These are phyloP conservation scores for Hycleus cichorii DNA, from an alignment of 1,140 invertebrate genomes.

Conservation along the genomic window DNA sequence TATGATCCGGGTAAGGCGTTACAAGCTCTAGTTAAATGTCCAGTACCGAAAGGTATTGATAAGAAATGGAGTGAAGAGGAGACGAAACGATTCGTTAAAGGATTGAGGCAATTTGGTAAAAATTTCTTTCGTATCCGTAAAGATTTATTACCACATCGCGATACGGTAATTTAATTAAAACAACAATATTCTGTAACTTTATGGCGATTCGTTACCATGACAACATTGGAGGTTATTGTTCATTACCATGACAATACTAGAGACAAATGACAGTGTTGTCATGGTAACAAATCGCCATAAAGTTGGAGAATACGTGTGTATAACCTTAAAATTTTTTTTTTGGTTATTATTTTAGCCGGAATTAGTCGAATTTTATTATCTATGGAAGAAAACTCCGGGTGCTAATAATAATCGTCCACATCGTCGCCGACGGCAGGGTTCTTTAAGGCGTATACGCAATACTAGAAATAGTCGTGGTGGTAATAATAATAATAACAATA, in stretches of 20 bases:
- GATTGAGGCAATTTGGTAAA: conserved; percentile 95
- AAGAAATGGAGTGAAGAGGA: conserved; percentile 98
- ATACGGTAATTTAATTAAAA: conserved; percentile 61
- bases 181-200: background rate
- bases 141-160: conserved; percentile 92
- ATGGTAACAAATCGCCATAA: too few species aligned
- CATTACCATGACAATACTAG: too few species aligned
- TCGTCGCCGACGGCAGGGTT: conserved; percentile 77
- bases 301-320: too few species aligned
- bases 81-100: conserved; percentile 96
- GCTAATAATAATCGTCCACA: conserved; percentile 91
- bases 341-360: conserved; percentile 59
- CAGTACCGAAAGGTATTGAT: conserved; percentile 91
- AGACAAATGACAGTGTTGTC: too few species aligned
- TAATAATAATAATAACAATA: too few species aligned
- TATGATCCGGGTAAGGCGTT: conserved; percentile 93
- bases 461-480: conserved; percentile 55
- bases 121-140: conserved; percentile 98
- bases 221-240: too few species aligned
- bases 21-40: conserved; percentile 93
- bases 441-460: conserved; percentile 80
- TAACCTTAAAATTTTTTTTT: background rate
- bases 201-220: background rate
- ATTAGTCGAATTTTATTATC: conserved; percentile 97
- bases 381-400: conserved; percentile 99